phyloP scores from a whole-genome alignment of 2,888 invertebrate genomes.

The Spodoptera littoralis region DNA sequence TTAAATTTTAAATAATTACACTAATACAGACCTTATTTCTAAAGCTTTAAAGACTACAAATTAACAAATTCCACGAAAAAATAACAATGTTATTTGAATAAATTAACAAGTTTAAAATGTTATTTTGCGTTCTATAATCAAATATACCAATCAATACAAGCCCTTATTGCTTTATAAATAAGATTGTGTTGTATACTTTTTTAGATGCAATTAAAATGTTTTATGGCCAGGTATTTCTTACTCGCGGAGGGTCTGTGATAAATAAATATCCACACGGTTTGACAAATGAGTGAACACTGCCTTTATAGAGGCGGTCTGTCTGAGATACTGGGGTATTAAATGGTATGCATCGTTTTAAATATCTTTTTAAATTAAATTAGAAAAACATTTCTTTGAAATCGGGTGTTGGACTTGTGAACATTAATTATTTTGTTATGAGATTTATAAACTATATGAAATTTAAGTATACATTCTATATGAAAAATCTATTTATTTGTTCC shows the following conservation, averaged over 20 bases:
- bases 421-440: conserved; percentile 18
- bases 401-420: conserved; percentile 11
- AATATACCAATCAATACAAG: conserved; percentile 40
- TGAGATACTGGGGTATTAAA: conserved; percentile 57
- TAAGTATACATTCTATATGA: too few species aligned
- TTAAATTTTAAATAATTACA: background rate
- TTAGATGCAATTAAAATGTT: conserved; percentile 31
- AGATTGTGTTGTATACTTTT: conserved; percentile 21
- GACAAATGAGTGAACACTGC: conserved; percentile 86
- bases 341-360: conserved; percentile 56
- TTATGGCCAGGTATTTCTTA: conserved; percentile 75
- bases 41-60: conserved; percentile 4
- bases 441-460: too few species aligned
- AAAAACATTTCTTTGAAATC: conserved; percentile 53
- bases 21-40: conserved; percentile 27
- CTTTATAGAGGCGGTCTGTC: conserved; percentile 79
- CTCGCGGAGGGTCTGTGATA: conserved; percentile 84
- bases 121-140: conserved; percentile 5
- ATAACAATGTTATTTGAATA: conserved; percentile 38
- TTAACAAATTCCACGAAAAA: conserved; percentile 19
- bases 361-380: conserved; percentile 52
- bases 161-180: conserved; percentile 47
- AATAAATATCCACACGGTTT: conserved; percentile 84
- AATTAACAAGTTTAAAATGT: conserved; percentile 38
- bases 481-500: too few species aligned